These are phyloP conservation scores for Mythimna impura DNA, from an alignment of 2,888 invertebrate species.

Conservation along the genomic window DNA sequence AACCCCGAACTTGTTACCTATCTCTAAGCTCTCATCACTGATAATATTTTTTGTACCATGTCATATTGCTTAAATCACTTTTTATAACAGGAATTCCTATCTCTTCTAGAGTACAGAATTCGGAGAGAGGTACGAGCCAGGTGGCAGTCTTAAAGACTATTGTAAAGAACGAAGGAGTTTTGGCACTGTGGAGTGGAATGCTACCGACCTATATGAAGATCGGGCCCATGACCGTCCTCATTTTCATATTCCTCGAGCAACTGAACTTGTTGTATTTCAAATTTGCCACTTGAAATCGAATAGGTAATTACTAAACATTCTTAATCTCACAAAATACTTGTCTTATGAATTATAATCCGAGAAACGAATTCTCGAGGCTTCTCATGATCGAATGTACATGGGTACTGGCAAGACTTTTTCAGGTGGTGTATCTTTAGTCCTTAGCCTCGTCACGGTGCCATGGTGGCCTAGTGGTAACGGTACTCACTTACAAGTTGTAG, in stretches of 20 bases:
- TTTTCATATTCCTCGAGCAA: slow-evolving; percentile 98
- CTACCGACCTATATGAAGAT: slow-evolving; percentile 98
- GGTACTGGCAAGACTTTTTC: no score
- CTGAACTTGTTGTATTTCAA: slow-evolving; percentile 91
- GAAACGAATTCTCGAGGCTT: no score
- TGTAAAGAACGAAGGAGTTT: slow-evolving; percentile 95
- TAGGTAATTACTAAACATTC: no score
- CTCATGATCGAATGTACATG: no score
- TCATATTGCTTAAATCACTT: neutral
- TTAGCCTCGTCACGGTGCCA: no score
- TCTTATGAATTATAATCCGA: no score
- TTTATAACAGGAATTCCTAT: neutral
- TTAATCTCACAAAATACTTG: no score
- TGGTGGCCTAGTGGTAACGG: no score
- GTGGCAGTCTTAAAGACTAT: slow-evolving; percentile 94
- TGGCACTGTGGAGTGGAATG: slow-evolving; percentile 99
- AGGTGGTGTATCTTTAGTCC: no score
- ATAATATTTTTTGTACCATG: neutral
- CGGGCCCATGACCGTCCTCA: slow-evolving; percentile 99
- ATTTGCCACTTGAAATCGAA: neutral
- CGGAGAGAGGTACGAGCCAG: slow-evolving; percentile 94
- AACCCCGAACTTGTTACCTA: no score
- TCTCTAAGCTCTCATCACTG: no score
- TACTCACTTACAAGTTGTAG: no score
- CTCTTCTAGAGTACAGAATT: slow-evolving; percentile 96